phyloP scores from a whole-genome alignment of 2,888 invertebrate species.

The Sphinx pinastri region DNA sequence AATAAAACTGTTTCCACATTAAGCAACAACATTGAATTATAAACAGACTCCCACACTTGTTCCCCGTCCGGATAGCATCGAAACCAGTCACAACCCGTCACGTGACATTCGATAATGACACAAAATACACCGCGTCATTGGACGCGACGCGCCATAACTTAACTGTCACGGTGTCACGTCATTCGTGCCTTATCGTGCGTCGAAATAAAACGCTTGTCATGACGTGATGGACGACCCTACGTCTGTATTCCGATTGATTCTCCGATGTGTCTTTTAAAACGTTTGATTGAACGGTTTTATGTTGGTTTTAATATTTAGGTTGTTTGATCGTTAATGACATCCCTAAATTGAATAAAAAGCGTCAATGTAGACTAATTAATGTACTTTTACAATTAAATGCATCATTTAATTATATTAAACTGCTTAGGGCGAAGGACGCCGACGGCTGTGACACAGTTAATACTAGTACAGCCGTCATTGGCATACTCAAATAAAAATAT shows the following conservation, averaged over 20 bases:
- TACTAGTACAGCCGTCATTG: no score
- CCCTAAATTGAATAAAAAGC: no score
- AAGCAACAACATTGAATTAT: no score
- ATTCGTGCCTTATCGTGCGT: conserved; percentile 24
- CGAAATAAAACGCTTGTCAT: conserved; percentile 28
- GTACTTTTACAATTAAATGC: no score
- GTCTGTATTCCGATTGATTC: conserved; percentile 2
- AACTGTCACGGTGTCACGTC: conserved; percentile 15
- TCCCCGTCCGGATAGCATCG: neutral
- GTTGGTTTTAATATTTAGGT: no score
- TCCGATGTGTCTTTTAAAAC: conserved; percentile 17
- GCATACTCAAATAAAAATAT: no score
- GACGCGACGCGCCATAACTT: conserved; percentile 6
- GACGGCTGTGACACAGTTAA: no score
- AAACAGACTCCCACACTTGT: neutral
- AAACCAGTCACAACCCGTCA: neutral
- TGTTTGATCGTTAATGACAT: no score
- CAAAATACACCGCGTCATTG: conserved; percentile 17
- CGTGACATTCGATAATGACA: conserved; percentile 20
- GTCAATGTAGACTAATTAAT: no score
- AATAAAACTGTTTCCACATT: no score
- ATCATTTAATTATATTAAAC: no score
- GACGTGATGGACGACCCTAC: conserved; percentile 24
- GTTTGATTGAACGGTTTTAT: conserved; percentile 3
- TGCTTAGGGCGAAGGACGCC: no score